Evolutionary conservation across 2,113 vertebrate genomes (phyloP).

Genomic region (Chaetodon auriga): DNA sequence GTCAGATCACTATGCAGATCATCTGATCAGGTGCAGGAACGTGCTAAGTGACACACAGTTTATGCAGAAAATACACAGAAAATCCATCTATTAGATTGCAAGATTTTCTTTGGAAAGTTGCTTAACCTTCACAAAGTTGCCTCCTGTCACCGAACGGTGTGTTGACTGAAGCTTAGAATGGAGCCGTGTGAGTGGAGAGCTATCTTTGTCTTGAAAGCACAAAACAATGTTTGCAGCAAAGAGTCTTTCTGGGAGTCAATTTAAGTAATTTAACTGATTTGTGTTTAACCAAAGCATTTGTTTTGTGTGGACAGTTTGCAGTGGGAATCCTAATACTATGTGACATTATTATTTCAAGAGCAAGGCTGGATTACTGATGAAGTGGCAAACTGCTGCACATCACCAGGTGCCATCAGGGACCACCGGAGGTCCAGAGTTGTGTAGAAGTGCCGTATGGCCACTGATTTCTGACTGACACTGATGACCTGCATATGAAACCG

Average conservation of each 20-base stretch:
- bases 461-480: slow-evolving; percentile 30
- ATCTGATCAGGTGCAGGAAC: slow-evolving; percentile 61
- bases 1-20: slow-evolving; percentile 69
- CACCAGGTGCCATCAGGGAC: background rate
- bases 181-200: background rate
- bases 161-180: slow-evolving; percentile 12
- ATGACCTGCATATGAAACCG: slow-evolving; percentile 6
- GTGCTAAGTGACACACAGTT: slow-evolving; percentile 46
- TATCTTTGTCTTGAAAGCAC: slow-evolving; percentile 13
- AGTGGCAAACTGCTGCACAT: background rate
- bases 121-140: slow-evolving; percentile 59
- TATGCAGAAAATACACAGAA: slow-evolving; percentile 54
- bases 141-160: slow-evolving; percentile 41
- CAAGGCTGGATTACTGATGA: slow-evolving; percentile 14
- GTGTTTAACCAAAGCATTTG: background rate
- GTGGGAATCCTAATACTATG: background rate
- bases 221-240: slow-evolving; percentile 16
- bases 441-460: background rate
- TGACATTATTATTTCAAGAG: background rate
- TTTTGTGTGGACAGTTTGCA: background rate
- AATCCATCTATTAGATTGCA: slow-evolving; percentile 40
- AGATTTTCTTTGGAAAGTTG: slow-evolving; percentile 44
- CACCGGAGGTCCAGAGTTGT: background rate
- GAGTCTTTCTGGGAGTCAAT: slow-evolving; percentile 13
- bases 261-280: slow-evolving; percentile 26